Conservation (phyloP, 2,797 vertebrate species). For the Brachyrhaphis roseni region DNA sequence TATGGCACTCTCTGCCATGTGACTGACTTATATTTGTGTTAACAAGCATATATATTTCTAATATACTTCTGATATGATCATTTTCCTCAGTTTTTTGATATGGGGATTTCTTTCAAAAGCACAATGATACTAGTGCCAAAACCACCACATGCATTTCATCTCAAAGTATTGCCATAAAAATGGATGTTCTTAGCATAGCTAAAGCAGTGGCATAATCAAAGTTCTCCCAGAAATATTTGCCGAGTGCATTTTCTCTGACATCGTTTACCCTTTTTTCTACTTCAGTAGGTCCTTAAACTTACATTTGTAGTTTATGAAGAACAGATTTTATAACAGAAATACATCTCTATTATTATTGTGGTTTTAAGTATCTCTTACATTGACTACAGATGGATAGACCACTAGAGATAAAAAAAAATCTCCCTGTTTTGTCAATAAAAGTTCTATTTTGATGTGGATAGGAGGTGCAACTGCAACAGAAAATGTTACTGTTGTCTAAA, state of each 20-base stretch:
- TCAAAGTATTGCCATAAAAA: neutral
- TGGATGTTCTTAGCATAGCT: neutral
- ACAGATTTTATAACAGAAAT: neutral
- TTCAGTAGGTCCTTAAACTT: neutral
- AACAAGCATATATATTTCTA: neutral
- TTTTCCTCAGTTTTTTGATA: neutral
- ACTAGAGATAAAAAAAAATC: neutral
- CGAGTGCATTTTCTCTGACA: neutral
- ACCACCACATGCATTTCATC: neutral
- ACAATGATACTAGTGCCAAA: neutral
- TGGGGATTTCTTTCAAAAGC: neutral
- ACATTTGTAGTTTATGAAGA: neutral
- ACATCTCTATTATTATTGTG: neutral
- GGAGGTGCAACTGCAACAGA: neutral
- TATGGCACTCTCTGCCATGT: neutral
- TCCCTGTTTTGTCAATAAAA: neutral
- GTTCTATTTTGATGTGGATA: neutral
- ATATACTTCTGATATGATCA: neutral
- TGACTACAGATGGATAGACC: neutral
- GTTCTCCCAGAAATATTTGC: neutral
- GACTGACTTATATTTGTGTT: neutral
- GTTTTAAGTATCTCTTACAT: neutral
- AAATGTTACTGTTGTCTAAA: neutral
- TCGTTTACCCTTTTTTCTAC: neutral
- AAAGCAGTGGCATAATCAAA: neutral